Base-by-base conservation (phyloP, 2,797 vertebrate species). In the Merluccius polli region DNA sequence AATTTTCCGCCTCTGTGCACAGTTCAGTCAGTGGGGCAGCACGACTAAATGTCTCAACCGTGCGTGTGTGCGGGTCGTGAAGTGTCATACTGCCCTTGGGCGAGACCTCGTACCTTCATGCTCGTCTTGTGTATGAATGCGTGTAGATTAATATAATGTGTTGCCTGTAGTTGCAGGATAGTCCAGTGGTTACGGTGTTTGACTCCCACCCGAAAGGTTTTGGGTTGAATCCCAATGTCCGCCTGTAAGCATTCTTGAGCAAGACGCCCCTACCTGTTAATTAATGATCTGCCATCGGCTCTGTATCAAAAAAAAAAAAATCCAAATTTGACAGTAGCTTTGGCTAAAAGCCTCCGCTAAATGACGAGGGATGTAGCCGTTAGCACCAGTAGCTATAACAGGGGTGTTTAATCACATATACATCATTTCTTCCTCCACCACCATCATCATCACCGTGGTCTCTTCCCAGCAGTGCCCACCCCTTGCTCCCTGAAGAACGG, bases 401-500 rank as follows among this genome's bases (percentile, higher is more conserved):
- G 41, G 16, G 41, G 1, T 16, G 2, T 44, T 12, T 38, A 38
- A 38, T 38, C 4, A 6, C 36, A 38, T n/a, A 12, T n/a, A 12
- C 18, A 52, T 52, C 36, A 21, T 5, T 18, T 21, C 4, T n/a
- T 13, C 36, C 36, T 3, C 33, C 33, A 8, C 8, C 33, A 3
- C 8, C 33, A 8, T 35, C 33, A 35, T 6, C 24, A 31, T 8
- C n/a, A 8, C 24, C 10, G 29, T 6, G 36, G 30, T 24, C 35
- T 6, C 31, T 8, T 10, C 21, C 7, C 68, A 77, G 91, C 92
- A 91, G 95, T 90, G 82, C 89, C 86, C 89, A 96, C 91, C 77
- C 95, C 95, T 21, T 99, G 98, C 89, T 93, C 92, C 32, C 81
- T 90, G 89, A 91, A 93, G 85, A 99, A 99, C 35, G 96, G 95